phyloP scores from a whole-genome alignment of 1,140 invertebrate genomes.

The Dendrolimus punctatus region DNA sequence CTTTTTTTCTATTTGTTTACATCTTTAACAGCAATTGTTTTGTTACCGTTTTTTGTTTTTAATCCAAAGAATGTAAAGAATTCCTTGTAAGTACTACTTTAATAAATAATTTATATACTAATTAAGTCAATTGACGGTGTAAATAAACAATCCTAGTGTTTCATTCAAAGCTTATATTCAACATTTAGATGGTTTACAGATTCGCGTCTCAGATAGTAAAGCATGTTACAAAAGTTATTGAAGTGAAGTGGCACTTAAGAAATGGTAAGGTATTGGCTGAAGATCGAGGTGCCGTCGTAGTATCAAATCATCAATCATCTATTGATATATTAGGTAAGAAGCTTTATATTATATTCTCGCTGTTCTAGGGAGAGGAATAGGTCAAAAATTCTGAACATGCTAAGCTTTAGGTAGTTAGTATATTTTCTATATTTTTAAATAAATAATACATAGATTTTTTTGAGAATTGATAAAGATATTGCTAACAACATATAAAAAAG shows the following conservation, averaged over 20 bases:
- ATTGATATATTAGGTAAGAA: constrained; percentile 83
- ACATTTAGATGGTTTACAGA: constrained; percentile 27
- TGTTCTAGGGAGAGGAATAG: not conserved
- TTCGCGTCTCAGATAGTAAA: constrained; percentile 58
- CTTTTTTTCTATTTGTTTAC: constrained; percentile 65
- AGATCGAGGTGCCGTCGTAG: constrained; percentile 85
- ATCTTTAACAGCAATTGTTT: constrained; percentile 51
- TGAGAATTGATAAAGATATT: too few relatives aligned
- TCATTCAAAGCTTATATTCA: not conserved
- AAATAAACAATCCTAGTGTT: not conserved
- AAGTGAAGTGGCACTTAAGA: constrained; percentile 85
- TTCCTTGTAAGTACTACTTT: constrained; percentile 54
- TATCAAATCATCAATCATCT: constrained; percentile 91
- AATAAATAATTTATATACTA: constrained; percentile 1
- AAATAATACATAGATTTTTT: too few relatives aligned
- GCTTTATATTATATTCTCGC: constrained; percentile 1
- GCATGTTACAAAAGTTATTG: constrained; percentile 81
- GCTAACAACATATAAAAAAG: too few relatives aligned
- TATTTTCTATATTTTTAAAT: too few relatives aligned
- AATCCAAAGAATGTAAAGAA: constrained; percentile 69
- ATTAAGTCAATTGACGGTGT: not conserved
- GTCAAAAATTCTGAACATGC: too few relatives aligned
- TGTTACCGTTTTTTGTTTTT: constrained; percentile 66
- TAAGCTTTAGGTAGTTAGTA: too few relatives aligned
- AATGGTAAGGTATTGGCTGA: constrained; percentile 84